Evolutionary conservation across 1,140 invertebrate species (phyloP).

Genomic region (Ptiloglossa arizonensis): DNA sequence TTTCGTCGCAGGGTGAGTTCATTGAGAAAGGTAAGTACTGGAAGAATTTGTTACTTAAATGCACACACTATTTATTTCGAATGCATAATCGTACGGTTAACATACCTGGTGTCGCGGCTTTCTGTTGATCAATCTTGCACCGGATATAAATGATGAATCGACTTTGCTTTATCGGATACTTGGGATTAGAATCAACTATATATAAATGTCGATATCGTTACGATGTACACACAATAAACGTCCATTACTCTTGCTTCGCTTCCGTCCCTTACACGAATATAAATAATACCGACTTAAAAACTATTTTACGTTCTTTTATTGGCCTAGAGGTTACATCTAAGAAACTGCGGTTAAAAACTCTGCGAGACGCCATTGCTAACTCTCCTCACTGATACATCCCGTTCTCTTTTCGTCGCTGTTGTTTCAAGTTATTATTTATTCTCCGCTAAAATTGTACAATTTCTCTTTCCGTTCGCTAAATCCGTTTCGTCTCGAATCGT

Average conservation of each 20-base stretch:
- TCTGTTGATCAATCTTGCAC: constrained; percentile 71
- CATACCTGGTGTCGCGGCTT: constrained; percentile 72
- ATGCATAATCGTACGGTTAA: constrained; percentile 80
- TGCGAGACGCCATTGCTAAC: constrained; percentile 29
- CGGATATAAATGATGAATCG: constrained; percentile 75
- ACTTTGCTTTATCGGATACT: constrained; percentile 70
- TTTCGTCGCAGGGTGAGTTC: not conserved
- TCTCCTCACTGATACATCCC: constrained; percentile 16
- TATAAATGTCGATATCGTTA: constrained; percentile 76
- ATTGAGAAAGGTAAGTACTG: constrained; percentile 28
- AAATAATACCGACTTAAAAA: constrained; percentile 82
- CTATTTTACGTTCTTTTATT: constrained; percentile 67
- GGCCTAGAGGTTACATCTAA: constrained; percentile 57
- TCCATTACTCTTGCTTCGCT: constrained; percentile 70
- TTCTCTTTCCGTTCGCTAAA: not conserved
- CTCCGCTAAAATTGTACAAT: constrained; percentile 10
- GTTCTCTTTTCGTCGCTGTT: constrained; percentile 29
- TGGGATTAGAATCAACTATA: constrained; percentile 72
- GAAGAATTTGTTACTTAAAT: constrained; percentile 61
- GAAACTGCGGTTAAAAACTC: constrained; percentile 56
- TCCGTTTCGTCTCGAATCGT: not conserved
- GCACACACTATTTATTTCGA: constrained; percentile 81
- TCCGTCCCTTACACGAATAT: constrained; percentile 78
- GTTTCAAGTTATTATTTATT: not conserved
- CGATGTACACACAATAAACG: constrained; percentile 78